Percentiles rank a stretch among this genome's conserved stretches.
These are phyloP conservation scores for Serranus cabrilla DNA, from an alignment of 2,797 vertebrate genomes.

Conservation along the genomic window DNA sequence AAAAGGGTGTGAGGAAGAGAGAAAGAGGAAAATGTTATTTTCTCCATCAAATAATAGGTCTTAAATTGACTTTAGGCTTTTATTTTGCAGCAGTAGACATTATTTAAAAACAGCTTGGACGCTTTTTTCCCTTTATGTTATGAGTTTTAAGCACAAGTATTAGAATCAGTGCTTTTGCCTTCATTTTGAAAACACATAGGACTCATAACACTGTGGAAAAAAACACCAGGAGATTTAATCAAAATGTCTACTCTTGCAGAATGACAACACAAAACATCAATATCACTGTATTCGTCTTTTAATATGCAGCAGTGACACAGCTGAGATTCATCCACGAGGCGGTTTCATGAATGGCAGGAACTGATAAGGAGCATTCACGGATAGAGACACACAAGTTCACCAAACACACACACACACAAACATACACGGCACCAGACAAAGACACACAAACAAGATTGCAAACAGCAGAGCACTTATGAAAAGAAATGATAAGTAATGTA, in stretches of 20 bases:
- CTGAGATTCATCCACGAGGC: constrained; percentile 45
- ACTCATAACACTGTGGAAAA: constrained; percentile 18
- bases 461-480: constrained; percentile 24
- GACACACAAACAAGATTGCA: constrained; percentile 26
- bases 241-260: constrained; percentile 57
- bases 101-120: not conserved
- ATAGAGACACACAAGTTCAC: constrained; percentile 39
- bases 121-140: constrained; percentile 7
- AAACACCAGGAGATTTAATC: constrained; percentile 39
- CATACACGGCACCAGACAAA: constrained; percentile 24
- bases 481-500: constrained; percentile 3
- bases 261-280: constrained; percentile 31
- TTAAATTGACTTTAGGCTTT: not conserved
- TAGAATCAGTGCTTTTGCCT: not conserved
- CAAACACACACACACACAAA: constrained; percentile 39
- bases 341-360: constrained; percentile 41
- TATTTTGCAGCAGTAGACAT: constrained; percentile 49
- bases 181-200: constrained; percentile 18
- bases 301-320: constrained; percentile 46
- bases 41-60: not conserved
- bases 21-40: not conserved
- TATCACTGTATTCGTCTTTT: constrained; percentile 31
- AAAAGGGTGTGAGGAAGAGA: not conserved
- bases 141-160: constrained; percentile 8
- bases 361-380: constrained; percentile 51